Conservation (phyloP, 2,888 invertebrate species). For the Papilio gigon region DNA sequence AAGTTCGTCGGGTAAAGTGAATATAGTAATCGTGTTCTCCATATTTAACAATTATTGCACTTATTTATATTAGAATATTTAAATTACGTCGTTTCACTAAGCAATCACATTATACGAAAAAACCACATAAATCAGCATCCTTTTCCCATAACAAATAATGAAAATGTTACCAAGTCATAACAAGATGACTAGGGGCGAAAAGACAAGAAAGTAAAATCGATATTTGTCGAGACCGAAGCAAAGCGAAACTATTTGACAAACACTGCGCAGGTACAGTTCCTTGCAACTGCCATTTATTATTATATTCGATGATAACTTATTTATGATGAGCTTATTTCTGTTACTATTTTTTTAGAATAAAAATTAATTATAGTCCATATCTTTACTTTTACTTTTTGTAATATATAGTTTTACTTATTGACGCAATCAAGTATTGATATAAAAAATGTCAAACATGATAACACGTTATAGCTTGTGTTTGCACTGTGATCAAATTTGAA, state of each 20-base stretch:
- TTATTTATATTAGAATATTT: neutral
- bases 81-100: neutral
- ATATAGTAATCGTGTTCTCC: conserved; percentile 44
- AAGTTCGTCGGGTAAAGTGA: conserved; percentile 57
- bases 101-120: neutral
- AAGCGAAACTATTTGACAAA: neutral
- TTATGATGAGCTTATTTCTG: neutral
- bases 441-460: neutral
- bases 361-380: neutral
- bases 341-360: neutral
- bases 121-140: neutral
- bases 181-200: neutral
- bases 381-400: neutral
- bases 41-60: conserved; percentile 34
- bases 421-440: neutral
- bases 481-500: neutral
- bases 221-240: neutral
- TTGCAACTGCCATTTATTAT: too few species aligned
- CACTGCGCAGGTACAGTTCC: conserved; percentile 4
- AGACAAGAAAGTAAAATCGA: neutral
- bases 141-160: conserved; percentile 3
- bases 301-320: too few species aligned
- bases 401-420: neutral
- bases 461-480: neutral
- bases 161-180: conserved; percentile 1